Evolutionary conservation across 2,113 vertebrate genomes (phyloP), one percentile per base, ranked within the genome.

Genomic region (Dasyprocta punctata): DNA sequence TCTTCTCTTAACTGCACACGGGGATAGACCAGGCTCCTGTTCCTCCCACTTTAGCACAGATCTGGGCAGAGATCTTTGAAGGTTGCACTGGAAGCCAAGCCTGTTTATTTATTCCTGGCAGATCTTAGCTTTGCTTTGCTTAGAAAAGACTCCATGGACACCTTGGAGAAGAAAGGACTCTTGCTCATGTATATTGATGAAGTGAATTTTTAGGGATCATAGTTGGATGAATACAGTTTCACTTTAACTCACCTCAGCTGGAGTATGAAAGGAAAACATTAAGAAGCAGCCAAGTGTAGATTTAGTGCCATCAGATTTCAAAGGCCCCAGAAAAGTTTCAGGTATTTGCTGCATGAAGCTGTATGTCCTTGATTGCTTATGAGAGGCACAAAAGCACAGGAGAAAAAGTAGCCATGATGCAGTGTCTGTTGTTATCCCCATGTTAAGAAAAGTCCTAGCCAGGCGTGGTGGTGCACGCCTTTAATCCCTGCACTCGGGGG

Each of bases 91-190:
- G 75, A 67, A 89, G 47, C 44, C 60, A 90, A 49, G 60, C 36
- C 8, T 61, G 61, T 89, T 97, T 92, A 19, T 82, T 96, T 94
- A 49, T 69, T 92, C 49, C 52, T 69, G 86, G 58, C 41, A 86
- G 61, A 86, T 67, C 24, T 38, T 17, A 60, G 41, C 52, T 94
- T 95, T 82, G 7, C 78, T 90, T 81, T 92, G 81, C 41, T 90
- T 92, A 96, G 92, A 61, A 97, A 93, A 95, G 36, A 56, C 47
- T 92, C 81, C 10, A 14, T 54, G 26, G 60, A 16, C 69, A 81
- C 89, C 82, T 92, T 65, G 22, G 90, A 84, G 89, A 86, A 92
- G 86, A 91, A 86, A 65, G 41, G 36, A 49, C 69, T 81, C 44
- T 67, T n/a, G 12, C 73, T 91, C 28, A 75, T 84, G 77, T 16